Percentiles rank a stretch among this genome's conserved stretches.
Conservation (phyloP, 2,888 invertebrate genomes). For the Standfussiana lucernea region DNA sequence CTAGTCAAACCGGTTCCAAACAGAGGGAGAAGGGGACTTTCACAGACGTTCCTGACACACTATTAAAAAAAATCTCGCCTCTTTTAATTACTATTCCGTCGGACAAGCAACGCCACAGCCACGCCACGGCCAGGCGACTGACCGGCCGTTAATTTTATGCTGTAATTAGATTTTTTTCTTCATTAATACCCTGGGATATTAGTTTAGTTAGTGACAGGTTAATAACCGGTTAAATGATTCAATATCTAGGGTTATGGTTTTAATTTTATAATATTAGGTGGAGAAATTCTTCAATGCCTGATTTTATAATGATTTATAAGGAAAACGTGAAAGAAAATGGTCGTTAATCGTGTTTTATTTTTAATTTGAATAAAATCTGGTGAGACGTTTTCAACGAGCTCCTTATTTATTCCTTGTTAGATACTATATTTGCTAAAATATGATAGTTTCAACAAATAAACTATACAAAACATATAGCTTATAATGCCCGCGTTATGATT, state of each 20-base stretch:
- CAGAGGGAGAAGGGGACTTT: constrained; percentile 19
- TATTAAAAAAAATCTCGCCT: constrained; percentile 69
- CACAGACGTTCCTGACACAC: constrained; percentile 53
- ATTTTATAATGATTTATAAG: background rate
- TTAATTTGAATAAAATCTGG: background rate
- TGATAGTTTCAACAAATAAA: background rate
- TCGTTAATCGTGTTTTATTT: background rate
- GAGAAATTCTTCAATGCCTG: background rate
- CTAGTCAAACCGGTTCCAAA: constrained; percentile 50
- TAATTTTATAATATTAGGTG: background rate
- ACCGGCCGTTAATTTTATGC: constrained; percentile 81
- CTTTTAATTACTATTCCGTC: constrained; percentile 82
- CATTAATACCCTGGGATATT: constrained; percentile 64
- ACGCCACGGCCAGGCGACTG: constrained; percentile 70
- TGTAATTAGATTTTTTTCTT: constrained; percentile 82
- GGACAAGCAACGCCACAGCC: constrained; percentile 69
- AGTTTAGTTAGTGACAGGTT: constrained; percentile 52
- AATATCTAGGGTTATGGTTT: constrained; percentile 5
- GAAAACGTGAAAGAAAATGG: background rate
- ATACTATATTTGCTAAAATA: background rate
- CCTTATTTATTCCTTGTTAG: background rate
- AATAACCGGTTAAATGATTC: constrained; percentile 30
- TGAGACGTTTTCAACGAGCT: background rate
- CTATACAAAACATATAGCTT: background rate
- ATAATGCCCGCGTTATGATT: constrained; percentile 25